A percentile compares a stretch with the other conserved stretches of the same genome.
These are phyloP conservation scores for Vireo altiloquus DNA, from an alignment of 2,113 vertebrate species.

Conservation along the genomic window DNA sequence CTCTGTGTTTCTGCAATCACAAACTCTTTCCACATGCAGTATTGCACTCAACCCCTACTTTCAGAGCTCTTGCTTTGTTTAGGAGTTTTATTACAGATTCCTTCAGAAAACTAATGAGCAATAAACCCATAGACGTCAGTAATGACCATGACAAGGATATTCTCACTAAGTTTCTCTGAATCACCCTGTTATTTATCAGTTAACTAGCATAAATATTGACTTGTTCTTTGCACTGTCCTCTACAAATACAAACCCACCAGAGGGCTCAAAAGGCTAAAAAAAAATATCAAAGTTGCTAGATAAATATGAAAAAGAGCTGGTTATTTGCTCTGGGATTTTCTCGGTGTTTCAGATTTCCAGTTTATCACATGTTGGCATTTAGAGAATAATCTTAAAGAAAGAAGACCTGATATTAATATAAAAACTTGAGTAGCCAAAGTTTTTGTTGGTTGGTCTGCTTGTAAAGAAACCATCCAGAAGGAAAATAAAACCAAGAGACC, in stretches of 20 bases:
- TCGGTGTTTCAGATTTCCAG: not conserved
- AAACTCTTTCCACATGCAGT: not conserved
- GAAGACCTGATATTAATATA: not conserved
- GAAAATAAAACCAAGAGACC: not conserved
- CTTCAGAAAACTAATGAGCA: not conserved
- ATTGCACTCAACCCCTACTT: not conserved
- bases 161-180: conserved; percentile 41
- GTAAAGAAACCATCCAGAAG: not conserved
- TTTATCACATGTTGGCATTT: not conserved
- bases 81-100: not conserved
- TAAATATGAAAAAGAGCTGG: conserved; percentile 17
- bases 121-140: conserved; percentile 39
- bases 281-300: not conserved
- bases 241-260: conserved; percentile 35
- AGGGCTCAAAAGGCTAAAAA: conserved; percentile 3
- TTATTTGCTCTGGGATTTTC: conserved; percentile 19
- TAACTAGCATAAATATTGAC: conserved; percentile 67
- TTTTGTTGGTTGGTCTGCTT: not conserved
- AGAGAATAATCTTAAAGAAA: not conserved
- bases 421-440: not conserved
- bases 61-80: not conserved
- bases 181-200: conserved; percentile 62
- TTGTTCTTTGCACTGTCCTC: conserved; percentile 62
- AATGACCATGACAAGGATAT: conserved; percentile 40
- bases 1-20: accelerated